Conservation (phyloP, 2,888 invertebrate genomes). For the Dendrolimus pini region DNA sequence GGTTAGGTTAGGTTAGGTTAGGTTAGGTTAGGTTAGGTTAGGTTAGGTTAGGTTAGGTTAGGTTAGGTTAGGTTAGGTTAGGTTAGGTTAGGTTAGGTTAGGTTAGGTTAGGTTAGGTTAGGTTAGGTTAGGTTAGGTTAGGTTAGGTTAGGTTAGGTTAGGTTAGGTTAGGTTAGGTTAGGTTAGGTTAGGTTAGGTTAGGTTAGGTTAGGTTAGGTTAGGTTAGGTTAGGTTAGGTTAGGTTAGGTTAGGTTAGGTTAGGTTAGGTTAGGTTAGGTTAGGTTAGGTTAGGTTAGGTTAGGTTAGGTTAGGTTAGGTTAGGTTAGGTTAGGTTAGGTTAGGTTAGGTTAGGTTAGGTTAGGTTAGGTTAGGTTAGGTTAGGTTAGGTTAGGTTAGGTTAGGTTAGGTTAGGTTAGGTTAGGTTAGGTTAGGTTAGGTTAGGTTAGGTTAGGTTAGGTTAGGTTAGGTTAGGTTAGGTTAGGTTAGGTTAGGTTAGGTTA, state of each 20-base stretch:
- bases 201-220: conserved; percentile 7
- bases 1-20: conserved; percentile 6
- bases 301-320: conserved; percentile 2
- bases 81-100: conserved; percentile 1
- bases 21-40: conserved; percentile 1
- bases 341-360: conserved; percentile 7
- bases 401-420: conserved; percentile 13
- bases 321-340: conserved; percentile 4
- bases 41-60: conserved; percentile 1
- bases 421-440: conserved; percentile 5
- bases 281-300: background rate
- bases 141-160: conserved; percentile 3
- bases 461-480: conserved; percentile 5
- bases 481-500: conserved; percentile 5
- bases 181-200: conserved; percentile 1
- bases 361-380: conserved; percentile 9
- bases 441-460: conserved; percentile 6
- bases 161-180: conserved; percentile 1
- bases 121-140: conserved; percentile 1
- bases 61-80: conserved; percentile 1
- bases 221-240: conserved; percentile 5
- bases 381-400: conserved; percentile 11
- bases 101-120: conserved; percentile 1
- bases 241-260: conserved; percentile 2
- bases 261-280: conserved; percentile 1